Evolutionary conservation across 2,888 invertebrate genomes (phyloP).

Genomic region (Muscina levida): DNA sequence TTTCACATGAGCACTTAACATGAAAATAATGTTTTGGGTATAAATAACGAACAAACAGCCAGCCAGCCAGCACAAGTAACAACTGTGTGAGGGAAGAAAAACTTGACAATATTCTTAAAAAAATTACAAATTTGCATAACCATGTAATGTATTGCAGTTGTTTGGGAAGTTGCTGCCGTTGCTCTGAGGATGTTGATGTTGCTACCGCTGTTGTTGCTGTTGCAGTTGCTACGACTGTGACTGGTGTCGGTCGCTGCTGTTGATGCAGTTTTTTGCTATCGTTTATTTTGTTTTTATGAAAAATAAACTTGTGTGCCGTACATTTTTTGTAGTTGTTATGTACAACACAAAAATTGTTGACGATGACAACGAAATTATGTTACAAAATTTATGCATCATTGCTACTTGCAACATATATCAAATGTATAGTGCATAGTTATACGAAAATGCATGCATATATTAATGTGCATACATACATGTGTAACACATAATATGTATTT

Average conservation of each 20-base stretch:
- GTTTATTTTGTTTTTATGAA: conserved; percentile 24
- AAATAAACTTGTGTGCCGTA: conserved; percentile 3
- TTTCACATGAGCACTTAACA: conserved; percentile 56
- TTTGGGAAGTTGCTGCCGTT: conserved; percentile 32
- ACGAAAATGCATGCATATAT: too few relatives aligned
- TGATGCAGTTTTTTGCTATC: conserved; percentile 11
- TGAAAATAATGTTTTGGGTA: conserved; percentile 26
- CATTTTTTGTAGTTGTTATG: conserved; percentile 27
- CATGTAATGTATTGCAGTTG: conserved; percentile 36
- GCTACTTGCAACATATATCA: conserved; percentile 50
- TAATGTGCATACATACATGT: too few relatives aligned
- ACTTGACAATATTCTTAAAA: conserved; percentile 20
- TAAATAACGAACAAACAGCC: conserved; percentile 14
- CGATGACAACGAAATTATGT: conserved; percentile 61
- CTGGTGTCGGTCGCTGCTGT: not conserved
- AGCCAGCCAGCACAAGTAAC: conserved; percentile 9
- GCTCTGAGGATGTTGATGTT: not conserved
- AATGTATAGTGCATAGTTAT: too few relatives aligned
- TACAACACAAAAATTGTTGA: conserved; percentile 54
- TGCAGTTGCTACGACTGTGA: conserved; percentile 1
- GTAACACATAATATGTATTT: too few relatives aligned
- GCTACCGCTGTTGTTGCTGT: conserved; percentile 8
- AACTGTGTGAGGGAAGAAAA: not conserved
- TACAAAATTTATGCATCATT: conserved; percentile 62
- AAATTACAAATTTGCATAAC: conserved; percentile 37